Percentiles rank a stretch among this genome's conserved stretches.
Conservation (phyloP, 1,140 invertebrate genomes). For the Lepidurus packardi region DNA sequence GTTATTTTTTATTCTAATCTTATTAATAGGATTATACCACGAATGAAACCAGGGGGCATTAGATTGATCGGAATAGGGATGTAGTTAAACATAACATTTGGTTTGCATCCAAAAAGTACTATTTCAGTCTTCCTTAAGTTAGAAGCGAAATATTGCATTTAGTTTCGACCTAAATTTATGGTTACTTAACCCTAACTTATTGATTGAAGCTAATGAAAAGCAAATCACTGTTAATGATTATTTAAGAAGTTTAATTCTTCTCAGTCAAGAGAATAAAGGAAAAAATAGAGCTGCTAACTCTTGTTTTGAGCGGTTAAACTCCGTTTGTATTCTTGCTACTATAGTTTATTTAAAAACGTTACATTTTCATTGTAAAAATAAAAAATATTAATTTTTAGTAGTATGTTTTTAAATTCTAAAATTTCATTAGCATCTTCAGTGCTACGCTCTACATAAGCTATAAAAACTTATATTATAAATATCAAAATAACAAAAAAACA, state of each 20-base stretch:
- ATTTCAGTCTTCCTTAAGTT: slow-evolving; percentile 30
- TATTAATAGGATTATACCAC: slow-evolving; percentile 52
- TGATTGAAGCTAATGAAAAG: slow-evolving; percentile 54
- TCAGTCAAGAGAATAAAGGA: slow-evolving; percentile 46
- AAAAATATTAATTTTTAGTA: slow-evolving; percentile 33
- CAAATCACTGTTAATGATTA: slow-evolving; percentile 53
- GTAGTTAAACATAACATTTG: slow-evolving; percentile 58
- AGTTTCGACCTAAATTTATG: slow-evolving; percentile 36
- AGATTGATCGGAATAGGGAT: slow-evolving; percentile 53
- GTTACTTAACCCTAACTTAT: slow-evolving; percentile 39
- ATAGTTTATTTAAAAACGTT: slow-evolving; percentile 54
- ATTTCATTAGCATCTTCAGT: slow-evolving; percentile 52
- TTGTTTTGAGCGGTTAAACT: slow-evolving; percentile 46
- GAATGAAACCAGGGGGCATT: slow-evolving; percentile 58
- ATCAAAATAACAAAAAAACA: background rate
- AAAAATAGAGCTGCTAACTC: slow-evolving; percentile 42
- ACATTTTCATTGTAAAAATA: slow-evolving; percentile 56
- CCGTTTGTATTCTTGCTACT: slow-evolving; percentile 51
- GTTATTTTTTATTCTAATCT: slow-evolving; percentile 51
- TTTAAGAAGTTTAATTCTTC: slow-evolving; percentile 46
- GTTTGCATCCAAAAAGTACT: slow-evolving; percentile 55
- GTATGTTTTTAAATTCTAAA: slow-evolving; percentile 26
- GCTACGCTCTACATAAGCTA: slow-evolving; percentile 56
- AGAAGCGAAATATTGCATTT: slow-evolving; percentile 32
- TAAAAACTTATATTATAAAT: slow-evolving; percentile 45